Percentiles rank a stretch among this genome's conserved stretches.
Conservation (phyloP, 2,888 invertebrate genomes). For the Gastracanthus pulcherrimus region DNA sequence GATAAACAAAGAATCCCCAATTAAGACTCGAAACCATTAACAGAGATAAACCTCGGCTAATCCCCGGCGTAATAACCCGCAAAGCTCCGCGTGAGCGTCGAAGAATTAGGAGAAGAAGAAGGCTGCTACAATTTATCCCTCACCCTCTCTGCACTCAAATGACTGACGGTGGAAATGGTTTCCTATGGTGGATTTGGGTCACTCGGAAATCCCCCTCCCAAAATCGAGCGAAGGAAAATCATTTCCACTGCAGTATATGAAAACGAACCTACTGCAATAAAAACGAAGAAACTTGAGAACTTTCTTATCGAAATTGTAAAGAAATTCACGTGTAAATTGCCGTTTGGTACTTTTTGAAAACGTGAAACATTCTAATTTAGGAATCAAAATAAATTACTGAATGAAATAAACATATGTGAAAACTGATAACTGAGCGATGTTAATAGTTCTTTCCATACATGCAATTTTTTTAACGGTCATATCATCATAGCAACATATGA, state of each 20-base stretch:
- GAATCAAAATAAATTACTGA: no score
- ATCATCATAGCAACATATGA: no score
- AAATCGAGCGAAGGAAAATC: not conserved
- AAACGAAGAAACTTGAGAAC: no score
- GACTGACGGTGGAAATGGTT: not conserved
- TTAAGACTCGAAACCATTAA: not conserved
- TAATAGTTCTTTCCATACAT: no score
- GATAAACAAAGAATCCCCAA: not conserved
- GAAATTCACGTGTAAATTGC: no score
- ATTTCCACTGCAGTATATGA: not conserved
- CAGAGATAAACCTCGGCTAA: not conserved
- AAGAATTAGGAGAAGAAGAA: not conserved
- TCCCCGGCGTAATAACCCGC: constrained; percentile 16
- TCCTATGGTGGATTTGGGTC: not conserved
- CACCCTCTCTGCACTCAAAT: not conserved
- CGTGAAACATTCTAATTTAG: no score
- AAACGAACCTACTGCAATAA: not conserved
- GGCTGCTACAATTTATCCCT: not conserved
- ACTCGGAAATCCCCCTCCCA: not conserved
- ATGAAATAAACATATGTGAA: no score
- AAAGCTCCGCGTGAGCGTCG: not conserved
- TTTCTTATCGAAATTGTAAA: no score
- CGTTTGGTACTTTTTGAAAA: no score
- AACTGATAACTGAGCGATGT: no score
- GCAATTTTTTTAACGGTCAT: no score